These are phyloP conservation scores for Tapirus terrestris DNA, from an alignment of 2,113 vertebrate genomes.

Conservation along the genomic window DNA sequence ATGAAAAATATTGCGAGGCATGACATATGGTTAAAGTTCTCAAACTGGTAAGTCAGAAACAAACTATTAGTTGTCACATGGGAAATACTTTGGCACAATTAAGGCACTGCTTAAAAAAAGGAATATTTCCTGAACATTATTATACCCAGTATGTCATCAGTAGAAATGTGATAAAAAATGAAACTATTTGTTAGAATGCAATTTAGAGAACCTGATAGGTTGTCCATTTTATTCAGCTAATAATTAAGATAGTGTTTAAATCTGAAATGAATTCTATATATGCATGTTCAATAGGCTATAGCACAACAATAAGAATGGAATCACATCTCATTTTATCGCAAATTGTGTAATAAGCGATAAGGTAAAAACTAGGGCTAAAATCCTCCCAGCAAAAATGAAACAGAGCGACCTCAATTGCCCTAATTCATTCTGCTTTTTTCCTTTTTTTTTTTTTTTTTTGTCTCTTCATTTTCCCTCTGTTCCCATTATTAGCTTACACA, in stretches of 20 bases:
- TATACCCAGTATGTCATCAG: constrained; percentile 84
- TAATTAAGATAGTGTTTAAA: constrained; percentile 93
- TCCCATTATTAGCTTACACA: constrained; percentile 95
- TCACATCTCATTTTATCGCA: constrained; percentile 94
- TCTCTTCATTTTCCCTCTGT: constrained; percentile 92
- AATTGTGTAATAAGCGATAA: constrained; percentile 98
- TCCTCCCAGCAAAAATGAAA: constrained; percentile 93
- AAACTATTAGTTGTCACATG: constrained; percentile 71
- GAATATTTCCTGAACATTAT: constrained; percentile 83
- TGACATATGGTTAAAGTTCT: background rate
- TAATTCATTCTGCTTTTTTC: constrained; percentile 90
- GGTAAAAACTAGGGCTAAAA: constrained; percentile 94
- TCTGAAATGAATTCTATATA: constrained; percentile 91
- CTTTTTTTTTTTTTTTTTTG: constrained; percentile 81
- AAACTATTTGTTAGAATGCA: constrained; percentile 92
- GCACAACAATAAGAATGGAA: constrained; percentile 92
- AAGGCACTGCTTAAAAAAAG: constrained; percentile 78
- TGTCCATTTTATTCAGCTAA: constrained; percentile 90
- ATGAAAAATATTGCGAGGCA: background rate
- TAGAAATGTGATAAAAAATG: constrained; percentile 89
- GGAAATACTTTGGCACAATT: constrained; percentile 85
- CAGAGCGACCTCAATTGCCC: constrained; percentile 95
- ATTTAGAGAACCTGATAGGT: constrained; percentile 89
- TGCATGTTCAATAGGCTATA: constrained; percentile 89
- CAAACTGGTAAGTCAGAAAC: constrained; percentile 44